phyloP scores from a whole-genome alignment of 2,888 invertebrate species.

The Plutella xylostella region DNA sequence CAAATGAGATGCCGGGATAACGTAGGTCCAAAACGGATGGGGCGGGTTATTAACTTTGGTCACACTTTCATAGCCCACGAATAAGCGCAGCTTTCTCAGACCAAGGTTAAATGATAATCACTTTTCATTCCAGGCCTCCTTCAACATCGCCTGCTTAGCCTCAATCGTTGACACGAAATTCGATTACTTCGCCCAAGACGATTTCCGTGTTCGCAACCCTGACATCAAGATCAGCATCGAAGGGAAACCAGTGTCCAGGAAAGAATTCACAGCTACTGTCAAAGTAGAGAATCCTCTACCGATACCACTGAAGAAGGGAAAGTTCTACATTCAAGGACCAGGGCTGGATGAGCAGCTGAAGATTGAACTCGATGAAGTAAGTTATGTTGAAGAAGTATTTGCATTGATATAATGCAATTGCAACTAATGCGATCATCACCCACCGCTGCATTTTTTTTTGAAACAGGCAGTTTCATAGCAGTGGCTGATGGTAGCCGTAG shows the following conservation, averaged over 20 bases:
- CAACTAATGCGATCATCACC: no score
- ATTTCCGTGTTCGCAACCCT: constrained; percentile 89
- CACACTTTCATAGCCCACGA: no score
- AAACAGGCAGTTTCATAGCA: no score
- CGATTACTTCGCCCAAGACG: constrained; percentile 91
- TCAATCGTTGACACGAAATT: constrained; percentile 83
- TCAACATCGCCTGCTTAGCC: constrained; percentile 85
- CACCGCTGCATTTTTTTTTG: no score
- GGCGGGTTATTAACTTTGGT: no score
- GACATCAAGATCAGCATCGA: constrained; percentile 82
- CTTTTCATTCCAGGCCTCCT: constrained; percentile 71
- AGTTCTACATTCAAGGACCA: constrained; percentile 85
- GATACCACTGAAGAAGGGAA: constrained; percentile 78
- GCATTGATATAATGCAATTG: no score
- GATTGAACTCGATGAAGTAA: constrained; percentile 74
- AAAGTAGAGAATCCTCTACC: constrained; percentile 87
- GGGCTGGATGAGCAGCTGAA: constrained; percentile 81
- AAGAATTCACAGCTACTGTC: constrained; percentile 71
- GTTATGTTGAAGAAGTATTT: no score
- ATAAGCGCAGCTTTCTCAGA: background rate
- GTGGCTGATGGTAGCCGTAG: no score
- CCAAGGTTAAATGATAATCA: background rate
- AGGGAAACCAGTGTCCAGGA: constrained; percentile 60
- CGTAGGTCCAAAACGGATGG: no score
- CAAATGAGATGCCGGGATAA: no score